Base-by-base conservation (phyloP, 2,888 invertebrate species). In the Phragmatobia fuliginosa region DNA sequence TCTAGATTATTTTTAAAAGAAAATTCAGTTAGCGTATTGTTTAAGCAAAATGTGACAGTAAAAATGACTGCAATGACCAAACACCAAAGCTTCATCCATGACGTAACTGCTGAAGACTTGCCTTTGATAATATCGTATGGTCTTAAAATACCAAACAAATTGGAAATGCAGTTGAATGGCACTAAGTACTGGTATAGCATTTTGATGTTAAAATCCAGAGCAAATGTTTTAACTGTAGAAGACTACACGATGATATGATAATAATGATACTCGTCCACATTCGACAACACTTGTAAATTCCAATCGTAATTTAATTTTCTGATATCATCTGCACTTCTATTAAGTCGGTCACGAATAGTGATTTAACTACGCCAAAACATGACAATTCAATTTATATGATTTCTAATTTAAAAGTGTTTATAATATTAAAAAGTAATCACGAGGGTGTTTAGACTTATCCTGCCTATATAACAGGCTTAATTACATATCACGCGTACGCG, bases 101-200 rank as follows among this genome's bases (percentile, higher is more conserved):
- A 25, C 62, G 66, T 36, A 11, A 61, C 59, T 3, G 58, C 61
- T 14, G 36, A 31, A 32, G 75, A 61, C 31, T 70, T 70, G 65
- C 72, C 79, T 21, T 72, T 36, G 5, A 16, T n/a, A 0, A 70
- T 65, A 52, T 76, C 70, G 21, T 38, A 16, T 18, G 77, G 77
- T 59, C 75, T 79, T 6, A 67, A 45, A 31, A 80, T 58, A 2
- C 80, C 80, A 62, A 74, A 81, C 14, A 79, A 59, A 70, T 81
- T 81, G 56, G 74, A 70, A 38, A 77, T 62, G 11, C 66, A 66
- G 28, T 72, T 71, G 21, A 79, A 65, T 1, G 68, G 64, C 0
- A 70, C 65, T 18, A 80, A 79, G 58, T 79, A 72, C 28, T 10
- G n/a, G 66, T 79, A 77, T n/a, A 75, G 68, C 80, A 80, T 80